phyloP scores from a whole-genome alignment of 37 sponge, comb jelly and placozoan species.

The Beroe forskalii region DNA sequence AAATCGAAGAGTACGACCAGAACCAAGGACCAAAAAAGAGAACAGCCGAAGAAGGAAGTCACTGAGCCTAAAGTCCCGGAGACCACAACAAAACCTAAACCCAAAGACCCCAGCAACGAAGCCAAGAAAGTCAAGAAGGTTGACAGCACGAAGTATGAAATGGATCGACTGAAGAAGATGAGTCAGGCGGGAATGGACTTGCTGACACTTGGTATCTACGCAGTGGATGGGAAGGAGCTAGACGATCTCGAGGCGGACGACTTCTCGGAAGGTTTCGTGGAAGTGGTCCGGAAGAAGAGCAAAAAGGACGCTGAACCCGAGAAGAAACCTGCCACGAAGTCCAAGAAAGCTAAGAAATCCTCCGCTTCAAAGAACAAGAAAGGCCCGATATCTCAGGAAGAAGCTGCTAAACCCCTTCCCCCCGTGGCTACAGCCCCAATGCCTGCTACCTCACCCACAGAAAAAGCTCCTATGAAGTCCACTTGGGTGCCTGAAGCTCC shows the following conservation, averaged over 20 bases:
- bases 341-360: background rate
- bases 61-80: background rate
- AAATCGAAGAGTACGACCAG: background rate
- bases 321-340: slow-evolving; percentile 1
- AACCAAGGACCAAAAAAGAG: background rate
- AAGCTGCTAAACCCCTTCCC: background rate
- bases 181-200: slow-evolving; percentile 45
- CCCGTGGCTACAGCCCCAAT: background rate
- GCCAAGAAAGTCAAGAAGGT: slow-evolving; percentile 26
- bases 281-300: slow-evolving; percentile 54
- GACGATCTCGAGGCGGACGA: background rate
- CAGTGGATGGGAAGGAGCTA: slow-evolving; percentile 39
- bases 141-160: slow-evolving; percentile 36
- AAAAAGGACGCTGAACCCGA: slow-evolving; percentile 54
- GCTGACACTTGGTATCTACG: slow-evolving; percentile 38
- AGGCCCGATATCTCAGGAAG: slow-evolving; percentile 52
- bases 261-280: slow-evolving; percentile 29
- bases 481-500: background rate
- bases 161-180: slow-evolving; percentile 50
- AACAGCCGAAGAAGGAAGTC: background rate
- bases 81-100: background rate
- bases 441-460: background rate
- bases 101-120: background rate
- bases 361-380: background rate
- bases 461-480: background rate